These are phyloP conservation scores for Aproaerema taeniolella DNA, from an alignment of 2,888 invertebrate species.

Conservation along the genomic window DNA sequence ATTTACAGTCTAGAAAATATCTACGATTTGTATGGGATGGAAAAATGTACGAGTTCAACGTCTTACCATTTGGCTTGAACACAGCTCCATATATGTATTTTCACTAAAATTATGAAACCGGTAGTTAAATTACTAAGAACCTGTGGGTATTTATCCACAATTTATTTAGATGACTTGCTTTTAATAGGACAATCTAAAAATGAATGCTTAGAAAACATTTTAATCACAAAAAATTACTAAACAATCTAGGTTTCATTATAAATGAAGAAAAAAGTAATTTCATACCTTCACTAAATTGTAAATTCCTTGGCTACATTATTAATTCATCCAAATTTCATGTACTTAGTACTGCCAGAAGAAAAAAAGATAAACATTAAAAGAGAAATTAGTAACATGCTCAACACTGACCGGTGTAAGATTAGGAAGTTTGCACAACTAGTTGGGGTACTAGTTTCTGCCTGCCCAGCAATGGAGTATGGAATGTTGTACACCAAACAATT, in stretches of 20 bases:
- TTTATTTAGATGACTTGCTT: constrained; percentile 10
- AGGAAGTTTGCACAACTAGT: constrained; percentile 20
- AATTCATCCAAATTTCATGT: constrained; percentile 4
- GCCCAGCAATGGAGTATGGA: constrained; percentile 26
- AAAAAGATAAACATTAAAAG: constrained; percentile 1
- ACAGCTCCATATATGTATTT: constrained; percentile 8
- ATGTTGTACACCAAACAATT: constrained; percentile 15
- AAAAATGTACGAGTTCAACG: constrained; percentile 10
- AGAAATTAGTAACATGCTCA: background rate
- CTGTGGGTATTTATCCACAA: background rate
- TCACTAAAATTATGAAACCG: constrained; percentile 10
- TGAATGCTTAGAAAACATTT: constrained; percentile 2
- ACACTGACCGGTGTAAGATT: constrained; percentile 17
- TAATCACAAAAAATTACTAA: constrained; percentile 1
- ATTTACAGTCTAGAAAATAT: constrained; percentile 5
- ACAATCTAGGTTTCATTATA: constrained; percentile 9
- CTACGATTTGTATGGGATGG: constrained; percentile 2
- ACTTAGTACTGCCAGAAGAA: constrained; percentile 3
- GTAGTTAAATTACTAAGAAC: background rate
- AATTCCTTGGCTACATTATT: constrained; percentile 6
- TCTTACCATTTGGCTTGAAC: constrained; percentile 10
- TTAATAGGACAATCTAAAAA: background rate
- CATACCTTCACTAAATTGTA: background rate
- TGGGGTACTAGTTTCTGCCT: constrained; percentile 23
- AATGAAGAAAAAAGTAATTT: constrained; percentile 9